Base-by-base conservation (phyloP, 2,888 invertebrate species). In the Sarcophaga carnaria region DNA sequence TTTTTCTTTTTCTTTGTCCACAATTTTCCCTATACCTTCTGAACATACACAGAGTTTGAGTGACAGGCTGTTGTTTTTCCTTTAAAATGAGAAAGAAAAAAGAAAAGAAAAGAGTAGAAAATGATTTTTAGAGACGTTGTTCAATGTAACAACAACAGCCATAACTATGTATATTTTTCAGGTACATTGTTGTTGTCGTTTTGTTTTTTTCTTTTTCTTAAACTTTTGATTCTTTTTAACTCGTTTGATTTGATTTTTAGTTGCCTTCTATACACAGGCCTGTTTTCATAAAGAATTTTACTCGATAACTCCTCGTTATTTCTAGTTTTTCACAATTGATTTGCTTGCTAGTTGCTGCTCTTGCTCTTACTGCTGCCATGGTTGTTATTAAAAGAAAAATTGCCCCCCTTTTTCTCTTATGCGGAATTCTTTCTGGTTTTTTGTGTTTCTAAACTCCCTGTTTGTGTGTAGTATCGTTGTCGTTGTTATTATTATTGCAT, bases 301-400 rank as follows among this genome's bases (percentile, higher is more conserved):
- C 22, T 64, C 37, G 37, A 37, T 37, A 37, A 37, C 37, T 37
- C 37, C 12, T 80, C 66, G 54, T 75, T 63, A 54, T 74, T 27
- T 74, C 49, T 79, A 63, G n/a, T 59, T 83, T 81, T 74, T 82
- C 64, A 63, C 82, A 86, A 86, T 86, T 86, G 86, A 86, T 86
- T 86, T 83, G 86, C 80, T 80, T 74, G 78, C 64, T 59, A 64
- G 63, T 64, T 59, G 10, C 37, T 37, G 8, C 37, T 37, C 37
- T 37, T 37, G 6, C 6, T 6, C 6, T 37, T 37, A 10, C 37
- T 37, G 2, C 37, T 37, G 37, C 8, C 6, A 8, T 37, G 37
- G 37, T 37, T 37, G 76, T 70, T 82, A 76, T 66, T 70, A 49
- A 72, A 60, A 59, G 59, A n/a, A n/a, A 67, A 12, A 27, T 22